A percentile compares a stretch with the other conserved stretches of the same genome.
Evolutionary conservation across 1,140 invertebrate species (phyloP).

Genomic region (Sitobion miscanthi): DNA sequence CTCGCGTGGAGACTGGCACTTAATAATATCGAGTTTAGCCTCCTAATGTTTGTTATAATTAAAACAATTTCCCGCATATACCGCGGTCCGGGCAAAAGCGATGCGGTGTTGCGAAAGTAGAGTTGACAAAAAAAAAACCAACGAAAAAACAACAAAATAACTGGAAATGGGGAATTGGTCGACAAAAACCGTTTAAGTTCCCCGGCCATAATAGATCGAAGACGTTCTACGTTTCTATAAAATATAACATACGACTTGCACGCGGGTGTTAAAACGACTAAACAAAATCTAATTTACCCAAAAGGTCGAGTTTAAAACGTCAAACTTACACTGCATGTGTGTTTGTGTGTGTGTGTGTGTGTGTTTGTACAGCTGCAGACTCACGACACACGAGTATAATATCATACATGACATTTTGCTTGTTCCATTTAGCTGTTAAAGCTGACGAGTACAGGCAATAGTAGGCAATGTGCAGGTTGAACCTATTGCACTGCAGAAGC

Average conservation of each 20-base stretch:
- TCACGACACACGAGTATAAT: no score
- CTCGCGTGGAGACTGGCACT: slow-evolving; percentile 8
- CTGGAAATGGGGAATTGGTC: not conserved
- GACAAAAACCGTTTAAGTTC: not conserved
- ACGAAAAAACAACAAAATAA: not conserved
- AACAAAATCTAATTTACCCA: no score
- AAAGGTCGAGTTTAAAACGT: no score
- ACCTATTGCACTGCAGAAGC: no score
- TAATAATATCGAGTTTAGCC: slow-evolving; percentile 47
- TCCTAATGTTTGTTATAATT: slow-evolving; percentile 51
- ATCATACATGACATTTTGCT: no score
- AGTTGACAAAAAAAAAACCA: not conserved
- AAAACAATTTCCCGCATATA: slow-evolving; percentile 29
- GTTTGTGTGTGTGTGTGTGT: no score
- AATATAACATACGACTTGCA: not conserved
- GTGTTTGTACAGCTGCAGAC: no score
- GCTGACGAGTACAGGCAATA: no score
- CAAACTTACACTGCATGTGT: no score
- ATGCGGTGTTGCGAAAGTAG: not conserved
- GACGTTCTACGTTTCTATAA: not conserved
- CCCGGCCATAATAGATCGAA: not conserved
- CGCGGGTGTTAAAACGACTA: no score
- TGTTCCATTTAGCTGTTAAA: no score
- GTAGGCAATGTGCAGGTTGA: no score
- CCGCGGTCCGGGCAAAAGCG: not conserved